Base-by-base conservation (phyloP, 2,888 invertebrate genomes). In the Cepaea hortensis region DNA sequence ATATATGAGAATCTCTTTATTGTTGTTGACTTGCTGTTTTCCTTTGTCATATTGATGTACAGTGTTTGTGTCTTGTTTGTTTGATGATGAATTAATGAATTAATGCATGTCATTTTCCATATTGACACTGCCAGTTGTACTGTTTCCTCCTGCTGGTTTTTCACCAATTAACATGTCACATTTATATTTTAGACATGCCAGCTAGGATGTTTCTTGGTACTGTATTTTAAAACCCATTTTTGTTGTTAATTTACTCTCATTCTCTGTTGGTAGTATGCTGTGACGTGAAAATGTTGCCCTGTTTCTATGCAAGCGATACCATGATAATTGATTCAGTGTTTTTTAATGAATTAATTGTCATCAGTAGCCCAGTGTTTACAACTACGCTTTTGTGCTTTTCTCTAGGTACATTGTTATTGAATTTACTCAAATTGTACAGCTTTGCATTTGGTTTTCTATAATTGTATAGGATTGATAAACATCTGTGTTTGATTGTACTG, bases 291-390 rank as follows among this genome's bases (percentile, higher is more conserved):
- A 84, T 77, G 77, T 84, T 77, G 68, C 68, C 77, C 79, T 4
- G 46, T 77, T 77, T 77, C 84, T 84, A 84, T 84, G 84, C 84
- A 84, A 84, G 84, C n/a, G 70, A 50, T 48, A 48, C 50, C 46
- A 70, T 11, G 55, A 82, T 82, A 61, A 72, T 72, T 82, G 18
- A 79, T 79, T 79, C 79, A 62, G 18, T 73, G 50, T 70, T 68
- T 48, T 81, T 23, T 15, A 81, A 65, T 48, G 65, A 81, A 70
- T 79, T 61, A 70, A 70, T 81, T 81, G 48, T n/a, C 46, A 48
- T 68, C n/a, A 81, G 50, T 48, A 70, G 50, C 7, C 20, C 13
- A 35, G 61, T 79, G 35, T 79, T 62, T 23, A 79, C 62, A 35
- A 35, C 35, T 55, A 55, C 35, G 61, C 79, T 62, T 62, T 23